Percentiles rank a stretch among this genome's conserved stretches.
phyloP scores from a whole-genome alignment of 2,888 invertebrate species.

The Ectemnius lituratus region DNA sequence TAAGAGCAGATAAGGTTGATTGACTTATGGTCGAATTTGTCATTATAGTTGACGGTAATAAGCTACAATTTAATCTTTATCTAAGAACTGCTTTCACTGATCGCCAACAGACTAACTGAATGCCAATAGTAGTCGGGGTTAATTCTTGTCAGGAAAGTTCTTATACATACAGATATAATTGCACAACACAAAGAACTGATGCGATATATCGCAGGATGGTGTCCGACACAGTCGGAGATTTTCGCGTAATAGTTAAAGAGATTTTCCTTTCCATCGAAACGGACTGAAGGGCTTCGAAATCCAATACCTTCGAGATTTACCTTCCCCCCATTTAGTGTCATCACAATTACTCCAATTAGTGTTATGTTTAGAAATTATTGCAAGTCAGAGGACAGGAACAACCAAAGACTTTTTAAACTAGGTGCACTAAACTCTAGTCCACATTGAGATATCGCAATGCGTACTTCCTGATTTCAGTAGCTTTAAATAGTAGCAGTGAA shows the following conservation, averaged over 20 bases:
- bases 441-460: not conserved
- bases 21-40: not conserved
- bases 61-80: not conserved
- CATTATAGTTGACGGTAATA: not conserved
- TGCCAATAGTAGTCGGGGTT: not conserved
- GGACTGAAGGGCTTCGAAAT: slow-evolving; percentile 49
- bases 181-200: not conserved
- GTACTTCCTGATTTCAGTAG: not conserved
- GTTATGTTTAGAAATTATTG: not conserved
- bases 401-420: no score
- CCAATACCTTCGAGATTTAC: slow-evolving; percentile 37
- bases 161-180: slow-evolving; percentile 25
- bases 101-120: not conserved
- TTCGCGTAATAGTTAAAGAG: slow-evolving; percentile 50
- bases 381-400: no score
- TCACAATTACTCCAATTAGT: not conserved
- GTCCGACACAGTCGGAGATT: slow-evolving; percentile 17
- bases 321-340: not conserved
- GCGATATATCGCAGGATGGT: not conserved
- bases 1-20: not conserved
- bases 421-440: not conserved
- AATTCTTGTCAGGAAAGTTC: slow-evolving; percentile 23
- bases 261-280: slow-evolving; percentile 39
- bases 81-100: slow-evolving; percentile 19
- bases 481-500: not conserved